Conservation (phyloP, 2,113 vertebrate genomes). For the Gobiocypris rarus region DNA sequence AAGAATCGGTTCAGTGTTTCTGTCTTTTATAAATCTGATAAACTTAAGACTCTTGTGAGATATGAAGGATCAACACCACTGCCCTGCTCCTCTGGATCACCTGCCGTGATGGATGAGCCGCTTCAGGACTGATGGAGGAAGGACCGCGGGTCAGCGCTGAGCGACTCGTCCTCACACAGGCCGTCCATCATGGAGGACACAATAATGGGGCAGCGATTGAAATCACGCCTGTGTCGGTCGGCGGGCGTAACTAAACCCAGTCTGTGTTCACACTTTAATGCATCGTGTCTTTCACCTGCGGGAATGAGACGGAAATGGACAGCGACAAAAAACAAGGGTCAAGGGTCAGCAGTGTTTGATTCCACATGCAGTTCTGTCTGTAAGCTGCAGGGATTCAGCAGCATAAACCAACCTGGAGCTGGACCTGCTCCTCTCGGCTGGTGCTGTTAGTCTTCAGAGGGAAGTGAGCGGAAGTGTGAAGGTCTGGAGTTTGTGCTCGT, state of each 20-base stretch:
- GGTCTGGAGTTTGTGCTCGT: neutral
- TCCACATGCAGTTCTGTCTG: neutral
- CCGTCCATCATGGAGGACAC: constrained; percentile 66
- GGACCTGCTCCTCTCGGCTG: no score
- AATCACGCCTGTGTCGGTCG: constrained; percentile 48
- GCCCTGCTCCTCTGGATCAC: no score
- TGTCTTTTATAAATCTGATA: no score
- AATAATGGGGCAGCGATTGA: constrained; percentile 67
- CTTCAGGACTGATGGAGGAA: no score
- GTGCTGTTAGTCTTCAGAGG: neutral
- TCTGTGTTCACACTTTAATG: constrained; percentile 63
- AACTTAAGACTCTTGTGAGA: no score
- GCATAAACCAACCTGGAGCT: neutral
- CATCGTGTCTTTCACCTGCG: constrained; percentile 46
- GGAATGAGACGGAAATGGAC: neutral
- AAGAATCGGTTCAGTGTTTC: no score
- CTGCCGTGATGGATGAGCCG: no score
- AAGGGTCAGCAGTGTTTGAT: neutral
- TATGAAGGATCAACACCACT: no score
- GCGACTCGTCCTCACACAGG: constrained; percentile 29
- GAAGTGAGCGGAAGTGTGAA: no score
- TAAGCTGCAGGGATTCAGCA: no score
- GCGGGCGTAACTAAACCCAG: no score
- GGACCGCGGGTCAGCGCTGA: no score
- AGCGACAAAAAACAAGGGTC: neutral